These are phyloP conservation scores for Sebastes jordani DNA, from an alignment of 2,797 vertebrate genomes.

Conservation along the genomic window DNA sequence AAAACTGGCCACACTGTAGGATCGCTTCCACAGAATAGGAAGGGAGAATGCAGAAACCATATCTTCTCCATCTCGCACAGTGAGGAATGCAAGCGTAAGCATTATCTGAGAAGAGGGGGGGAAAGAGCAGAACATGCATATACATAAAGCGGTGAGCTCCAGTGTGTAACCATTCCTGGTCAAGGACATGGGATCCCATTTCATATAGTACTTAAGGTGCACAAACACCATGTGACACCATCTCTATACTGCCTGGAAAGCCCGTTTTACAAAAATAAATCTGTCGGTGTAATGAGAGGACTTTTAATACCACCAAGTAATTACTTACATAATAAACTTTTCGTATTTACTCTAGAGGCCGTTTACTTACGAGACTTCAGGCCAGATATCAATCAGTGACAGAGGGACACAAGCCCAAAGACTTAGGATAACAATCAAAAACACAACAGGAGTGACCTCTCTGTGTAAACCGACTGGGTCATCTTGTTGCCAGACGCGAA, in stretches of 20 bases:
- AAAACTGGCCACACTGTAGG: constrained; percentile 7
- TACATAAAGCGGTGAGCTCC: constrained; percentile 29
- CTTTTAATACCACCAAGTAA: constrained; percentile 56
- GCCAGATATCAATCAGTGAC: constrained; percentile 64
- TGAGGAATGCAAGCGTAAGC: constrained; percentile 53
- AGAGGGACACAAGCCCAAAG: constrained; percentile 49
- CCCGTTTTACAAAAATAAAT: constrained; percentile 58
- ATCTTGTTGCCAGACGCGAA: constrained; percentile 69
- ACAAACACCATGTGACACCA: constrained; percentile 28
- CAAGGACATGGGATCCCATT: neutral
- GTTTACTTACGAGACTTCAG: constrained; percentile 44
- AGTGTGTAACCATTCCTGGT: neutral
- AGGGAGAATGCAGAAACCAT: constrained; percentile 30
- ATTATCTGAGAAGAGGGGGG: constrained; percentile 9
- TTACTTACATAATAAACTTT: constrained; percentile 66
- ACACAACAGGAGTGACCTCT: constrained; percentile 69
- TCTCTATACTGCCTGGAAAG: constrained; percentile 14
- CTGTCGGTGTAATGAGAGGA: constrained; percentile 55
- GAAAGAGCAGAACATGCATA: constrained; percentile 20
- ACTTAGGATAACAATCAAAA: constrained; percentile 75
- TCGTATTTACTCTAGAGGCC: constrained; percentile 53
- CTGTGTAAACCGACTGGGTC: constrained; percentile 63
- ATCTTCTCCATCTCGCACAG: constrained; percentile 48
- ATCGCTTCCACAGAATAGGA: constrained; percentile 18
- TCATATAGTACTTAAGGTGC: constrained; percentile 23